Evolutionary conservation across 2,888 invertebrate genomes (phyloP).

Genomic region (Stictocephala bisonia): DNA sequence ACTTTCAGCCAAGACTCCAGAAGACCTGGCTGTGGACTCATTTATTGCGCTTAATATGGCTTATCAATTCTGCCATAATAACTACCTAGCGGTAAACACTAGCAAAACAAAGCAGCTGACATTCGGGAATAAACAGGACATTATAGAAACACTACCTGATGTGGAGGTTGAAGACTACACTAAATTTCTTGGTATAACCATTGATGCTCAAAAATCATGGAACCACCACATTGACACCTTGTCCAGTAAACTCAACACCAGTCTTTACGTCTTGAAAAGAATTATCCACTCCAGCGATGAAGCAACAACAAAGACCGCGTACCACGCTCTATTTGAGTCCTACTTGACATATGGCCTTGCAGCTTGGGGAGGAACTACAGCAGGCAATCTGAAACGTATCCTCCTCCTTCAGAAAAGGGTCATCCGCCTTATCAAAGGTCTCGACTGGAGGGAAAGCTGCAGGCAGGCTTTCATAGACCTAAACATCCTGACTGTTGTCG

Average conservation of each 20-base stretch:
- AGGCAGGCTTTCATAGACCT: neutral
- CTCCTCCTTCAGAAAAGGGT: neutral
- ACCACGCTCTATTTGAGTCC: neutral
- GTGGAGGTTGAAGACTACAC: conserved; percentile 7
- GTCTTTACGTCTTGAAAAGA: neutral
- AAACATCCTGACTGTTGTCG: neutral
- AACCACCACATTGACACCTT: conserved; percentile 7
- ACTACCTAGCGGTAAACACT: no score
- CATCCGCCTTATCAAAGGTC: neutral
- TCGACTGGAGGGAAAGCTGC: neutral
- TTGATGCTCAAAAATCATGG: neutral
- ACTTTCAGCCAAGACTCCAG: no score
- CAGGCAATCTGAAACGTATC: conserved; percentile 3
- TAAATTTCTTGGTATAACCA: neutral
- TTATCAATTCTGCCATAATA: no score
- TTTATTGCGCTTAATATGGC: no score
- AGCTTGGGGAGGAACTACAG: neutral
- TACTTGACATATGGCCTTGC: neutral
- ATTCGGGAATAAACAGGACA: no score
- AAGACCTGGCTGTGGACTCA: no score
- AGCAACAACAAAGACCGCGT: no score
- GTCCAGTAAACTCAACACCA: neutral
- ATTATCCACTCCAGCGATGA: neutral
- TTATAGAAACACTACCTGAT: conserved; percentile 7
- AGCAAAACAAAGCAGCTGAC: no score